Percentiles rank a stretch among this genome's conserved stretches.
Conservation (phyloP, 2,797 vertebrate genomes). For the Etheostoma perlongum region DNA sequence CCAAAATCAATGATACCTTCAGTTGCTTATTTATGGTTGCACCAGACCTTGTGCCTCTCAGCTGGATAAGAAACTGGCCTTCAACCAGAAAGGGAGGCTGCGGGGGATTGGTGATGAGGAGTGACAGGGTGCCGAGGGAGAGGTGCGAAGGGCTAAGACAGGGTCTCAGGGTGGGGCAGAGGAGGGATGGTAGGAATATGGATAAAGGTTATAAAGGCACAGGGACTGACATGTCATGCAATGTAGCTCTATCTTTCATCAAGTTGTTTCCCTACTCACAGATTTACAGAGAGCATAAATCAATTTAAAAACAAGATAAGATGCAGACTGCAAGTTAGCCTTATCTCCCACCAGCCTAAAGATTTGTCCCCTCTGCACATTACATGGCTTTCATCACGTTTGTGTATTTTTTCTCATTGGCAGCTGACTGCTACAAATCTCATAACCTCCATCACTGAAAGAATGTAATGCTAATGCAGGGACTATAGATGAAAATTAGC, state of each 20-base stretch:
- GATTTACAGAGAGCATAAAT: background rate
- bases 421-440: background rate
- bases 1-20: conserved; percentile 81
- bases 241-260: background rate
- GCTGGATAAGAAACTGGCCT: conserved; percentile 64
- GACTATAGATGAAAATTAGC: too few species aligned
- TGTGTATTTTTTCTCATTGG: conserved; percentile 3
- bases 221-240: conserved; percentile 20
- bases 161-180: conserved; percentile 22
- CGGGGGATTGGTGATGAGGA: conserved; percentile 30
- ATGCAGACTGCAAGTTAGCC: conserved; percentile 6
- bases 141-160: conserved; percentile 58
- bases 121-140: conserved; percentile 40
- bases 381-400: background rate
- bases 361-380: background rate
- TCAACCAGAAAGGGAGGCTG: conserved; percentile 20
- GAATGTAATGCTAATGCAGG: background rate
- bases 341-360: background rate
- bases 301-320: background rate
- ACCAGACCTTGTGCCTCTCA: conserved; percentile 65
- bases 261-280: background rate
- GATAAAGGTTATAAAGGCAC: conserved; percentile 18
- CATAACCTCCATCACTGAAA: background rate
- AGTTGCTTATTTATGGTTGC: conserved; percentile 83
- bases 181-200: conserved; percentile 7